Evolutionary conservation across 2,113 vertebrate genomes (phyloP).

Genomic region (Nothobranchius furzeri): DNA sequence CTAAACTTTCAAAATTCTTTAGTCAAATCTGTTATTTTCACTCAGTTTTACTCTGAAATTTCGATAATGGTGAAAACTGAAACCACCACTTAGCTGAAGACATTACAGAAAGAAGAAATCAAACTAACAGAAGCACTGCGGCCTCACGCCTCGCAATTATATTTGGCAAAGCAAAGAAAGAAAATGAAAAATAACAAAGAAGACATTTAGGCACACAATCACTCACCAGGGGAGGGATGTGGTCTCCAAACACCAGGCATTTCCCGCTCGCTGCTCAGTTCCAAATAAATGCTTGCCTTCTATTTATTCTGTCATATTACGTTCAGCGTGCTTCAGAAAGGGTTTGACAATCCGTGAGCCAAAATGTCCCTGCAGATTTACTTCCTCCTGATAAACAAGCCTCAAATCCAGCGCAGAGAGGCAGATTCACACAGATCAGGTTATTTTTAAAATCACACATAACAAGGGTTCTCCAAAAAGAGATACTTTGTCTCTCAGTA

Average conservation of each 20-base stretch:
- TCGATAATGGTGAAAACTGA: neutral
- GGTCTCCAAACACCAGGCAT: slow-evolving; percentile 15
- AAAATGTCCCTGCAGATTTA: slow-evolving; percentile 38
- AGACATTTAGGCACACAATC: slow-evolving; percentile 22
- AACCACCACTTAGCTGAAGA: neutral
- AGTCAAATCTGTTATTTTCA: slow-evolving; percentile 1
- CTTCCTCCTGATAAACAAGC: slow-evolving; percentile 22
- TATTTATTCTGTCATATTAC: slow-evolving; percentile 15
- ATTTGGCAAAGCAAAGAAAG: slow-evolving; percentile 20
- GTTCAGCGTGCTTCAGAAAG: slow-evolving; percentile 29
- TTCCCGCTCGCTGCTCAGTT: slow-evolving; percentile 20
- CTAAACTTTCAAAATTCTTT: too few relatives aligned
- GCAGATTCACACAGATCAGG: slow-evolving; percentile 11
- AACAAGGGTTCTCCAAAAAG: slow-evolving; percentile 15
- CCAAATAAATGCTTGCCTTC: slow-evolving; percentile 21
- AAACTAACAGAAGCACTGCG: slow-evolving; percentile 7
- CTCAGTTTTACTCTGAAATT: neutral
- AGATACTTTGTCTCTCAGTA: slow-evolving; percentile 6
- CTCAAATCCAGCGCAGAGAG: slow-evolving; percentile 30
- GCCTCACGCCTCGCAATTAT: slow-evolving; percentile 7
- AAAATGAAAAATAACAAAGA: slow-evolving; percentile 19
- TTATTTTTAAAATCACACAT: slow-evolving; percentile 49
- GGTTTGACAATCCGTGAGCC: slow-evolving; percentile 47
- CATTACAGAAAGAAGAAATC: slow-evolving; percentile 15
- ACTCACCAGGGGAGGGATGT: slow-evolving; percentile 7